Evolutionary conservation across 1,140 invertebrate species (phyloP), one percentile per base, ranked within the genome.

Genomic region (Scaptomyza pallida): DNA sequence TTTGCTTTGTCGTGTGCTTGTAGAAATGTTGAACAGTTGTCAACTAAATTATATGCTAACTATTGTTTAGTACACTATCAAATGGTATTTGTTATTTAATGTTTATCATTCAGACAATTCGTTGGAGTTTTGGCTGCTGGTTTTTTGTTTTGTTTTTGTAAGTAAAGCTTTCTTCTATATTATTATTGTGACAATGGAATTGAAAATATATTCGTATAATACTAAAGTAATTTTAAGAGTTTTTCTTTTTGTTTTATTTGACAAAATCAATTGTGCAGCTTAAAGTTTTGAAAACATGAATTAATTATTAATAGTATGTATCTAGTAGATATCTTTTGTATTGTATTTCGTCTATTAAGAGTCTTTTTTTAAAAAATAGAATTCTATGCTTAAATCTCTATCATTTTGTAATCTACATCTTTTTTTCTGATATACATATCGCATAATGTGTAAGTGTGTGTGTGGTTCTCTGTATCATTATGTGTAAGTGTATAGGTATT

Each of bases 351-450:
- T 86, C 82, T 86, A 81, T 88, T 75, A 88, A 30, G 82, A 82
- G 68, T 88, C 75, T 82, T 86, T 86, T 86, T 88, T 88, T 86
- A 76, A 86, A 86, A 86, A 89, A 88, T 86, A 86, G 78, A 88
- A 62, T 88, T 82, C 83, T 89, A 88, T 89, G 68, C 82, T 82
- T 88, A 88, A 68, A 47, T 64, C 41, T 51, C 77, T 88, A 78
- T 61, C 70, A 41, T 54, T 30, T 73, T 61, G 75, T 86, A 88
- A 59, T 78, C 83, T 86, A 88, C 78, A 78, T 67, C 78, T 64
- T 70, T 26, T 74, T 64, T 70, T 26, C 71, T 82, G 68, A 82
- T 82, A 88, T 81, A 72, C 50, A 54, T 70, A 85, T 76, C 63
- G 68, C 81, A 57, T 70, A 51, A 61, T 70, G 47, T 63, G 44